phyloP scores from a whole-genome alignment of 2,113 vertebrate genomes.

The Muntiacus muntjak region DNA sequence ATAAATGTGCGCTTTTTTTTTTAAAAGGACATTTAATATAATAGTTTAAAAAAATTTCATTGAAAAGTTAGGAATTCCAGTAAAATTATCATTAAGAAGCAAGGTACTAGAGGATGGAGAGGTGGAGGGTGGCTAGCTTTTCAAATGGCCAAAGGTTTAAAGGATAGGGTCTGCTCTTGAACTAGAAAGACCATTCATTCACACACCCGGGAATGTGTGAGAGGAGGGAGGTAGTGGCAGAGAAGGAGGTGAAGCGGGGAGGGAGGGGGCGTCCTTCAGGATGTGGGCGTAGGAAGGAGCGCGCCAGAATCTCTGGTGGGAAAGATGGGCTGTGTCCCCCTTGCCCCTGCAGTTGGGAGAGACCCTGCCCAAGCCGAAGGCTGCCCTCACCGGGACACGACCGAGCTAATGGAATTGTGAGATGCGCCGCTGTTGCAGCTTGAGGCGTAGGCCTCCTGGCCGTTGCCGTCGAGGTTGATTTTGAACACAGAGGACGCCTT shows the following conservation, averaged over 20 bases:
- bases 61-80: constrained; percentile 72
- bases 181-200: constrained; percentile 66
- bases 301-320: not conserved
- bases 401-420: constrained; percentile 98
- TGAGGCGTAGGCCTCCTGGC: constrained; percentile 87
- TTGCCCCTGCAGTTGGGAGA: constrained; percentile 50
- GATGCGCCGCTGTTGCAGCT: constrained; percentile 93
- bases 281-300: constrained; percentile 45
- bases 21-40: constrained; percentile 50
- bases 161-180: constrained; percentile 69
- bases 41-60: constrained; percentile 69
- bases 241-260: not conserved
- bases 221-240: constrained; percentile 38
- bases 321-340: not conserved
- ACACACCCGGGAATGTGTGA: constrained; percentile 57
- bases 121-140: constrained; percentile 61
- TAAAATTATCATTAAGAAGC: constrained; percentile 78
- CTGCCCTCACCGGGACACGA: constrained; percentile 91
- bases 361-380: constrained; percentile 24
- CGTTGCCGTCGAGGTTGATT: constrained; percentile 88
- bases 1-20: constrained; percentile 63
- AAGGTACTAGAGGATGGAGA: constrained; percentile 71
- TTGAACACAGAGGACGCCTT: constrained; percentile 93
- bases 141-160: constrained; percentile 61
- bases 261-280: not conserved